Conservation (phyloP, 2,113 vertebrate species). For the Aspiorhynchus laticeps region DNA sequence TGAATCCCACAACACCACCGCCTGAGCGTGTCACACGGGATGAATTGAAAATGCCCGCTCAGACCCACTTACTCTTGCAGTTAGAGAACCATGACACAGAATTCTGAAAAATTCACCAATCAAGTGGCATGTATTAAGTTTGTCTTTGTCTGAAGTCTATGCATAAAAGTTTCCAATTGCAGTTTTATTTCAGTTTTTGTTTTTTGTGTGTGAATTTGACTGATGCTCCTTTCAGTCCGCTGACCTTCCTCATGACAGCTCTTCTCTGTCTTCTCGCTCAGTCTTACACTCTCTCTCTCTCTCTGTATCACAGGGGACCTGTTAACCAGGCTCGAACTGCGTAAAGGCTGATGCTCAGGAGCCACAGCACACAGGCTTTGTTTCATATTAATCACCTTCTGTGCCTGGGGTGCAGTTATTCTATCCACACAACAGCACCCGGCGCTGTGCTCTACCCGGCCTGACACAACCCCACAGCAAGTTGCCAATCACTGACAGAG, state of each 20-base stretch:
- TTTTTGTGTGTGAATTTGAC: not conserved
- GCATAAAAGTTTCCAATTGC: not conserved
- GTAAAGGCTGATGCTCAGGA: slow-evolving; percentile 39
- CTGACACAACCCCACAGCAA: slow-evolving; percentile 35
- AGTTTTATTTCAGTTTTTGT: not conserved
- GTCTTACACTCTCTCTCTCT: not conserved
- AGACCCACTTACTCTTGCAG: not conserved
- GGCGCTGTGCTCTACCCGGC: not conserved
- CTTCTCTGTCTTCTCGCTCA: slow-evolving; percentile 48
- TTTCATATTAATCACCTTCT: slow-evolving; percentile 53
- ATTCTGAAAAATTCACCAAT: not conserved
- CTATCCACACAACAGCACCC: slow-evolving; percentile 38
- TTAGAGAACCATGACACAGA: not conserved
- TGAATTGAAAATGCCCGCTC: not conserved
- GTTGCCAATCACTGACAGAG: slow-evolving; percentile 20
- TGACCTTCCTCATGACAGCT: slow-evolving; percentile 51
- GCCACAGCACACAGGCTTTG: slow-evolving; percentile 35
- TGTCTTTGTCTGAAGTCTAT: not conserved
- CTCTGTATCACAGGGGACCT: slow-evolving; percentile 54
- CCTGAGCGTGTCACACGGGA: not conserved
- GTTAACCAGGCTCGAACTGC: slow-evolving; percentile 53
- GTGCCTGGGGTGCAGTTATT: slow-evolving; percentile 45
- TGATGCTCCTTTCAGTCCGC: not conserved
- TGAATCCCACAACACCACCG: not conserved
- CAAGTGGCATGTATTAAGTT: not conserved